phyloP scores from a whole-genome alignment of 2,888 invertebrate species.

The Eristalinus sepulchralis region DNA sequence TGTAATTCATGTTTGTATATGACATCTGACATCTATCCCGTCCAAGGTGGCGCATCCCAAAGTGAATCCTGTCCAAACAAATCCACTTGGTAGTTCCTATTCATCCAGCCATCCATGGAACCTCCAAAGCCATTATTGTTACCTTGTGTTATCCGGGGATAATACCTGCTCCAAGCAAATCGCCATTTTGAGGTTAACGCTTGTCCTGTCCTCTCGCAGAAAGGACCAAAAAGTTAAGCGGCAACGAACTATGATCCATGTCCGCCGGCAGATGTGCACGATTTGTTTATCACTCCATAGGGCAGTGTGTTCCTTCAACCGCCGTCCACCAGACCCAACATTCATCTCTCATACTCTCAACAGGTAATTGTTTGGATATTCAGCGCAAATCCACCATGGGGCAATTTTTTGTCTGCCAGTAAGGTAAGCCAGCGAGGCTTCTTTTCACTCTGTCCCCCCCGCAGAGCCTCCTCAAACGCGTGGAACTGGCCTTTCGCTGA shows the following conservation, averaged over 20 bases:
- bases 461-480: not conserved
- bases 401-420: not conserved
- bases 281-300: not conserved
- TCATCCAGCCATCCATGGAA: not conserved
- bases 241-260: not conserved
- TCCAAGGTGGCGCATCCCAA: too few relatives aligned
- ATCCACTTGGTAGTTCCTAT: too few relatives aligned
- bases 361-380: conserved; percentile 23
- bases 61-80: too few relatives aligned
- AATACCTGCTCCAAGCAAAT: not conserved
- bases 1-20: too few relatives aligned
- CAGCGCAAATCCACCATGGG: not conserved
- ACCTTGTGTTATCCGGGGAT: not conserved
- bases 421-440: not conserved
- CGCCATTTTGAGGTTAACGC: not conserved
- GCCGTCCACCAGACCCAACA: not conserved
- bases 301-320: not conserved
- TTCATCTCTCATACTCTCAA: conserved; percentile 14
- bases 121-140: not conserved
- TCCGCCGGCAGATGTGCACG: not conserved
- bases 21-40: too few relatives aligned
- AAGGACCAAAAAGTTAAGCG: conserved; percentile 3
- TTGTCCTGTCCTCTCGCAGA: not conserved
- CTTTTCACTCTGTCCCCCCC: not conserved
- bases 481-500: not conserved